phyloP scores from a whole-genome alignment of 1,140 invertebrate genomes.

The Meloidogyne exigua region DNA sequence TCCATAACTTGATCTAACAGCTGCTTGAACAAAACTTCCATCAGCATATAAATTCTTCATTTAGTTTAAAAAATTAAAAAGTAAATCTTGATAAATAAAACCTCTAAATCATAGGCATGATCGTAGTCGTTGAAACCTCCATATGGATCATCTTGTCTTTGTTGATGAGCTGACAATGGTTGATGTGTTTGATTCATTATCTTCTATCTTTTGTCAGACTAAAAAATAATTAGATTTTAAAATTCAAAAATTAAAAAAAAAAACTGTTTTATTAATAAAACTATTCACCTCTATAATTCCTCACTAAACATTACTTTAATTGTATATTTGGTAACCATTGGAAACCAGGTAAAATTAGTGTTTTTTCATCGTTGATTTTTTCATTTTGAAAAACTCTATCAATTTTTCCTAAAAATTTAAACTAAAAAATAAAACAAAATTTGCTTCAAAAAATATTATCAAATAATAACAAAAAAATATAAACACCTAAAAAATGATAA shows the following conservation, averaged over 20 bases:
- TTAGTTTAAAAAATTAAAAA: background rate
- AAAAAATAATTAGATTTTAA: no score
- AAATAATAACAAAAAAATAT: background rate
- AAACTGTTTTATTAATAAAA: no score
- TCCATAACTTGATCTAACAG: slow-evolving; percentile 52
- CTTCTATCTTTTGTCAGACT: no score
- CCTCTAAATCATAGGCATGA: slow-evolving; percentile 53
- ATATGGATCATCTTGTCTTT: slow-evolving; percentile 50
- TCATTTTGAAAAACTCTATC: no score
- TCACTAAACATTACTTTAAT: background rate
- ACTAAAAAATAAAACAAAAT: background rate
- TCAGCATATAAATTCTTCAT: slow-evolving; percentile 59
- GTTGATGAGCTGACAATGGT: background rate
- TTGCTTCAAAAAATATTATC: background rate
- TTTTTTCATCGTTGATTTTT: no score
- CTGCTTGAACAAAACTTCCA: slow-evolving; percentile 54
- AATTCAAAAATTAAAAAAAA: no score
- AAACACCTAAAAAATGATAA: background rate
- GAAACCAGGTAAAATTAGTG: background rate
- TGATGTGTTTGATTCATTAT: background rate
- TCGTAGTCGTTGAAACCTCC: slow-evolving; percentile 59
- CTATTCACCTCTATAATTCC: background rate
- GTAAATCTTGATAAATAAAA: background rate
- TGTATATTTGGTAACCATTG: background rate
- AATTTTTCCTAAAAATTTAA: background rate